These are phyloP conservation scores for Pangasius mekongensis DNA, from an alignment of 2,797 vertebrate genomes.

Conservation along the genomic window DNA sequence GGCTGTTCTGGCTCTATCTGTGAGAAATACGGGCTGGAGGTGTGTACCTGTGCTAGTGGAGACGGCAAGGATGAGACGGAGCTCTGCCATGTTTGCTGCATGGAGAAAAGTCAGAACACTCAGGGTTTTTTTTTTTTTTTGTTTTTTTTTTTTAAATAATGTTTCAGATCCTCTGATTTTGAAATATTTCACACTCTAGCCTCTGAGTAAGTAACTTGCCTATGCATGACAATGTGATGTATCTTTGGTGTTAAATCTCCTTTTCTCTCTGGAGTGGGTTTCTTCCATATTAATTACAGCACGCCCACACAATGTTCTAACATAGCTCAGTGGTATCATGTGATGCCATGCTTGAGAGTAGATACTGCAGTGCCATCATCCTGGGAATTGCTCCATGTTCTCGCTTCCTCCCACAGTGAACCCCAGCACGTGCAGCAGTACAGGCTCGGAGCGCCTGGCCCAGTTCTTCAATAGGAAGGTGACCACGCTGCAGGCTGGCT, in stretches of 20 bases:
- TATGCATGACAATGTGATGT: not conserved
- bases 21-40: slow-evolving; percentile 91
- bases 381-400: slow-evolving; percentile 5
- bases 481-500: slow-evolving; percentile 94
- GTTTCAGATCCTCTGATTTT: not conserved
- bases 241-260: not conserved
- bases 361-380: not conserved
- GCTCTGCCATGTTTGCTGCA: slow-evolving; percentile 97
- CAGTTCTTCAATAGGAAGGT: slow-evolving; percentile 85
- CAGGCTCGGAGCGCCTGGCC: slow-evolving; percentile 85
- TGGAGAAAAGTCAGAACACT: slow-evolving; percentile 91
- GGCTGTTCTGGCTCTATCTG: slow-evolving; percentile 99
- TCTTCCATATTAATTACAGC: not conserved
- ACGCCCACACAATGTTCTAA: slow-evolving; percentile 16
- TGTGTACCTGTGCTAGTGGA: slow-evolving; percentile 92
- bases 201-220: not conserved
- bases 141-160: not conserved
- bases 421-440: slow-evolving; percentile 91
- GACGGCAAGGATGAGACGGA: slow-evolving; percentile 96
- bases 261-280: not conserved
- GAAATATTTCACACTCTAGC: not conserved
- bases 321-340: slow-evolving; percentile 1
- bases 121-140: not conserved
- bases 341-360: not conserved
- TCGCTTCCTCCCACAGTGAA: slow-evolving; percentile 78